Evolutionary conservation across 2,888 invertebrate species (phyloP), one percentile per base, ranked within the genome.

Genomic region (Epinotia nisella): DNA sequence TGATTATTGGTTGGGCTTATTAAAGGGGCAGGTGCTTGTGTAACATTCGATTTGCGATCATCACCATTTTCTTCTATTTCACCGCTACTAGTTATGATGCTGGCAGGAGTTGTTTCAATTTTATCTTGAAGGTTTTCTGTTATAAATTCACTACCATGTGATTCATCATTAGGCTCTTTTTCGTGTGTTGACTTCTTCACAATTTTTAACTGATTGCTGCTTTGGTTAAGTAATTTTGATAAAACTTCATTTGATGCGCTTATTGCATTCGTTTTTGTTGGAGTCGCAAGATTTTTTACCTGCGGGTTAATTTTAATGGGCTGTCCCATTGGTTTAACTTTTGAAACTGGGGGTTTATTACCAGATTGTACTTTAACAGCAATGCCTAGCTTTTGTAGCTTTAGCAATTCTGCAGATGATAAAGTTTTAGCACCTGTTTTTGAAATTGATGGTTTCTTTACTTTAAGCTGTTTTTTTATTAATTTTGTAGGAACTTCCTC

Each of bases 401-500:
- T 93, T 70, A 88, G 86, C 75, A 93, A 77, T 75, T 91, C 87
- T 58, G 78, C 72, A 53, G 87, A 81, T 55, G 88, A 82, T 39
- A 84, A 75, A 21, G 77, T 58, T 75, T 82, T 85, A 53, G 81
- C 75, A 21, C 78, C 77, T 39, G 78, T 71, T 39, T 79, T 83
- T 68, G 71, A 71, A 59, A 62, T 66, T 41, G 74, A 71, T 24
- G 78, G 59, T 78, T 87, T 90, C 79, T 84, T 89, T 65, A 76
- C 76, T 81, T 88, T 90, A n/a, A 87, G 80, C 53, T 87, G 87
- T 79, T 91, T 92, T 45, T 85, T 82, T 51, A 93, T 86, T 56
- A 87, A 83, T 76, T 85, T 87, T 10, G 91, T 89, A 0, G 93
- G 93, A n/a, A 93, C 87, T 84, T 93, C 93, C 80, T 92, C 92